Evolutionary conservation across 1,140 invertebrate genomes (phyloP).

Genomic region (Tetragonula clypearis): DNA sequence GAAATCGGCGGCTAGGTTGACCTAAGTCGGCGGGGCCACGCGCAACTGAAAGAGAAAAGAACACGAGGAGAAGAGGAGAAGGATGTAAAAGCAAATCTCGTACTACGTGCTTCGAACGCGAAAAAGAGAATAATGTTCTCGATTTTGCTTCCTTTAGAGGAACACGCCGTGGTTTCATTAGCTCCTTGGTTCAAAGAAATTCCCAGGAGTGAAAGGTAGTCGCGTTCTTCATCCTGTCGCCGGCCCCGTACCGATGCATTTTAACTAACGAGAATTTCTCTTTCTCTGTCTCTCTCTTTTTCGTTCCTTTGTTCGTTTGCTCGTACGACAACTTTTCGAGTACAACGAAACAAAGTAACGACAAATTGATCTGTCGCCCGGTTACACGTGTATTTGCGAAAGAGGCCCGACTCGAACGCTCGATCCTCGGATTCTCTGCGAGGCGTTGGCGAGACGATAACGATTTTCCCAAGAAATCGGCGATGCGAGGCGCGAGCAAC

Average conservation of each 20-base stretch:
- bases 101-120: conserved; percentile 3
- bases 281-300: no score
- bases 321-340: neutral
- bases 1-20: conserved; percentile 54
- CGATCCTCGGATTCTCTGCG: neutral
- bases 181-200: conserved; percentile 30
- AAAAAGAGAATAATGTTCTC: conserved; percentile 42
- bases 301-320: neutral
- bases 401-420: neutral
- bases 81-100: neutral
- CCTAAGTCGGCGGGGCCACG: conserved; percentile 29
- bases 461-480: conserved; percentile 59
- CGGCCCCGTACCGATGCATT: conserved; percentile 17
- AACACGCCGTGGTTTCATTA: conserved; percentile 31
- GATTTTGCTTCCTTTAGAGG: conserved; percentile 52
- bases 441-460: conserved; percentile 16
- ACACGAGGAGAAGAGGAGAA: neutral
- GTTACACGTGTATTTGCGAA: neutral
- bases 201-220: conserved; percentile 44
- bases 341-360: neutral
- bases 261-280: conserved; percentile 13
- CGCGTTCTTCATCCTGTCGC: conserved; percentile 7
- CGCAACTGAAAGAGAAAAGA: conserved; percentile 7
- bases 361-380: neutral
- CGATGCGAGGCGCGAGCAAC: conserved; percentile 18